Conservation (phyloP, 2,888 invertebrate species). For the Adelphocoris suturalis region DNA sequence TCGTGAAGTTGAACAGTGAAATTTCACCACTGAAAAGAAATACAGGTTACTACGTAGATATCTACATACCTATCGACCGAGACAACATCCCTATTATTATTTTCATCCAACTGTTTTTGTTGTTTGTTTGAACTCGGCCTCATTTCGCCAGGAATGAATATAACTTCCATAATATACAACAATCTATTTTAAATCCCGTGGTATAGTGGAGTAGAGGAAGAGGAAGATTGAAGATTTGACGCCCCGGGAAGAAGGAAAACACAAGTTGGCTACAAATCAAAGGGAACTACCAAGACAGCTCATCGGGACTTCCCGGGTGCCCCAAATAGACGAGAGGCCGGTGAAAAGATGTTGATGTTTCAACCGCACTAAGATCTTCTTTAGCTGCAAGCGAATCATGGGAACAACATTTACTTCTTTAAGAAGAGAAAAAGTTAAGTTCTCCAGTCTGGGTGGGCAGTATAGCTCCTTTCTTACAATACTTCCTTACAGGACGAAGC, state of each 20-base stretch:
- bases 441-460: too few species aligned
- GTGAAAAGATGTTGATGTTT: not conserved
- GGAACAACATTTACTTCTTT: too few species aligned
- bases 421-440: too few species aligned
- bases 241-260: not conserved
- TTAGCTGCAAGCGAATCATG: too few species aligned
- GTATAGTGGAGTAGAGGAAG: not conserved
- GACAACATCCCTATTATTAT: too few species aligned
- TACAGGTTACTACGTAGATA: too few species aligned
- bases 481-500: too few species aligned
- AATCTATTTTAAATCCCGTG: not conserved
- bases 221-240: not conserved
- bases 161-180: not conserved
- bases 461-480: too few species aligned
- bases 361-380: too few species aligned
- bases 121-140: not conserved
- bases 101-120: not conserved
- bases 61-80: too few species aligned
- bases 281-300: not conserved
- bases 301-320: constrained; percentile 14
- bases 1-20: too few species aligned
- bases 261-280: constrained; percentile 20
- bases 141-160: not conserved
- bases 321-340: constrained; percentile 23
- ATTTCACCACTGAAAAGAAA: too few species aligned